Evolutionary conservation across 1,140 invertebrate genomes (phyloP).

Genomic region (Orius insidiosus): DNA sequence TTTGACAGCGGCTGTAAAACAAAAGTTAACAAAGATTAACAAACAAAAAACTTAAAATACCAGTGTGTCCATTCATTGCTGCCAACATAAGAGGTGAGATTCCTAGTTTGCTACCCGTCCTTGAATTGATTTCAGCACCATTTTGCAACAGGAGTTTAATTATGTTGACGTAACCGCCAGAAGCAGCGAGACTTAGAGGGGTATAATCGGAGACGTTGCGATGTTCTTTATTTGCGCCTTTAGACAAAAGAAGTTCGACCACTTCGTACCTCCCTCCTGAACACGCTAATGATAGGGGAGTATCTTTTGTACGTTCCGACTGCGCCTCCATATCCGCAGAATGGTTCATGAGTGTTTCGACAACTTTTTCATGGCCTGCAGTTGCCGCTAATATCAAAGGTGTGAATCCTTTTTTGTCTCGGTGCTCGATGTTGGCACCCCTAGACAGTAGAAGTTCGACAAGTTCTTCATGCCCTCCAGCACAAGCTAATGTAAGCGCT

Average conservation of each 20-base stretch:
- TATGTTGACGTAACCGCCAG: conserved; percentile 96
- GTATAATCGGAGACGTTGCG: conserved; percentile 99
- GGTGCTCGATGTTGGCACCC: conserved; percentile 89
- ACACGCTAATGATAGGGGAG: conserved; percentile 90
- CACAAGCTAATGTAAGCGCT: conserved; percentile 89
- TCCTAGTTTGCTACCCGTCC: conserved; percentile 90
- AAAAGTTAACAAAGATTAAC: conserved; percentile 8
- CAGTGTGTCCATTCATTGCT: conserved; percentile 98
- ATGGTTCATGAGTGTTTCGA: conserved; percentile 83
- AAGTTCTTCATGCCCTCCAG: conserved; percentile 89
- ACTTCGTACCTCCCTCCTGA: conserved; percentile 91
- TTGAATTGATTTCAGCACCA: conserved; percentile 96
- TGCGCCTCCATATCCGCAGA: conserved; percentile 94
- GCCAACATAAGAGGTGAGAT: conserved; percentile 98
- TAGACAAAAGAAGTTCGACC: conserved; percentile 75
- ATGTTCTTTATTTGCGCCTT: conserved; percentile 90
- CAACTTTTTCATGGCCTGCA: conserved; percentile 86
- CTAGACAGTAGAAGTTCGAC: conserved; percentile 77
- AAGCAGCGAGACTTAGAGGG: conserved; percentile 90
- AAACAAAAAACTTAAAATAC: conserved; percentile 21
- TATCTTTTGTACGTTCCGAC: conserved; percentile 97
- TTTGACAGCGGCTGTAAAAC: conserved; percentile 52
- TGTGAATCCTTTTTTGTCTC: conserved; percentile 98
- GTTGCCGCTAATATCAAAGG: conserved; percentile 93
- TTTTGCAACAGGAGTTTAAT: conserved; percentile 82